phyloP scores from a whole-genome alignment of 2,888 invertebrate genomes.

The Dicycla oo region DNA sequence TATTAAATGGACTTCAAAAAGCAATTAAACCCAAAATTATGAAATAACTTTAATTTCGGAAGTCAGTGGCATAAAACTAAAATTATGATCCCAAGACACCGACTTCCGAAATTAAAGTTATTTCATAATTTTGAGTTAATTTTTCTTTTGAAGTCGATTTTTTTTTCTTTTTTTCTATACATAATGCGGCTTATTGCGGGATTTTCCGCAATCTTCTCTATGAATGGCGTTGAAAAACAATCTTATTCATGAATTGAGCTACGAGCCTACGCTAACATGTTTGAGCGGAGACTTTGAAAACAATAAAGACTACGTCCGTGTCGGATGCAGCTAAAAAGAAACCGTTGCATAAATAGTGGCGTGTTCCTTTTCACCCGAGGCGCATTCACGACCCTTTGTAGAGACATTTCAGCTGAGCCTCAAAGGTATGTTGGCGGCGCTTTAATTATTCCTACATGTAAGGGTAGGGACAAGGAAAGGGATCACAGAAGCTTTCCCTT shows the following conservation, averaged over 20 bases:
- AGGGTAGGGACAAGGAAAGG: slow-evolving; percentile 69
- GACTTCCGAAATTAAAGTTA: no score
- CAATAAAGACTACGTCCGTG: slow-evolving; percentile 48
- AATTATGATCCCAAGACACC: no score
- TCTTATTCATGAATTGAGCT: slow-evolving; percentile 32
- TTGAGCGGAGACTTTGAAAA: slow-evolving; percentile 42
- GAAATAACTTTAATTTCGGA: no score
- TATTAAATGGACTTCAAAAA: no score
- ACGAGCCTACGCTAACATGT: slow-evolving; percentile 7
- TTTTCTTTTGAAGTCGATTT: no score
- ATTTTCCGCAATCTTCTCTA: slow-evolving; percentile 20
- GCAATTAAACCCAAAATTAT: no score
- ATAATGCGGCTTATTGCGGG: slow-evolving; percentile 17
- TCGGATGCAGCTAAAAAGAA: slow-evolving; percentile 62
- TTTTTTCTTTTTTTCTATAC: no score
- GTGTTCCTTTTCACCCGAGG: slow-evolving; percentile 80
- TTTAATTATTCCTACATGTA: slow-evolving; percentile 84
- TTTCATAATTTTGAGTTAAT: no score
- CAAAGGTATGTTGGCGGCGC: slow-evolving; percentile 80
- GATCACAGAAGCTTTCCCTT: slow-evolving; percentile 71
- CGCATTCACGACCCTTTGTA: slow-evolving; percentile 80
- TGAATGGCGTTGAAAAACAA: slow-evolving; percentile 23
- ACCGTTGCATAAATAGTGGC: slow-evolving; percentile 73
- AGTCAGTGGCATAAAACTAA: no score
- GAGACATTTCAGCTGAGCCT: slow-evolving; percentile 79